Conservation (phyloP, 2,113 vertebrate genomes). For the Cranoglanis bouderius region DNA sequence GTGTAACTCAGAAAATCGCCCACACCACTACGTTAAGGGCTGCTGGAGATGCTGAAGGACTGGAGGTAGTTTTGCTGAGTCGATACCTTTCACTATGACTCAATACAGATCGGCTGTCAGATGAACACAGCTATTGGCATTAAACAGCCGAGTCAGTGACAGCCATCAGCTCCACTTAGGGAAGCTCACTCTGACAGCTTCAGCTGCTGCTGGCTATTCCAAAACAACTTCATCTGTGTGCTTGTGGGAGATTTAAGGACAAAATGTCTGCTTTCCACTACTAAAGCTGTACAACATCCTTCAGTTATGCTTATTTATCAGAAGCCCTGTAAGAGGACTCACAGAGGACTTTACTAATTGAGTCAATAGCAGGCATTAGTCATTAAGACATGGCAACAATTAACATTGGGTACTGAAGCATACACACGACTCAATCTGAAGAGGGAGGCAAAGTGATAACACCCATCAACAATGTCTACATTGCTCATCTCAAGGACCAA, state of each 20-base stretch:
- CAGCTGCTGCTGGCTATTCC: not conserved
- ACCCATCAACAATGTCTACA: not conserved
- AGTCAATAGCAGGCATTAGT: conserved; percentile 16
- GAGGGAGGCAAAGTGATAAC: not conserved
- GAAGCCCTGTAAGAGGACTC: conserved; percentile 46
- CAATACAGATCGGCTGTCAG: conserved; percentile 50
- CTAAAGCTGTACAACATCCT: not conserved
- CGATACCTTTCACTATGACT: conserved; percentile 47
- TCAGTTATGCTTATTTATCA: conserved; percentile 1
- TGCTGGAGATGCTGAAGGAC: conserved; percentile 17
- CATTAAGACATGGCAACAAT: conserved; percentile 25
- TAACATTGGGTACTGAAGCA: not conserved
- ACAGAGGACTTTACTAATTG: conserved; percentile 60
- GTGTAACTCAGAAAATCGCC: not conserved
- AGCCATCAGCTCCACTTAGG: conserved; percentile 37
- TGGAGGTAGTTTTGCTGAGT: conserved; percentile 19
- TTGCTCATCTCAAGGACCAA: not conserved
- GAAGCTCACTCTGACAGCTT: conserved; percentile 34
- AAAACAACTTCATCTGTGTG: conserved; percentile 41
- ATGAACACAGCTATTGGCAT: conserved; percentile 49
- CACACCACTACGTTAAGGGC: not conserved
- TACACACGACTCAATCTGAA: not conserved
- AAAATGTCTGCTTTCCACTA: conserved; percentile 16
- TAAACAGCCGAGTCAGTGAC: conserved; percentile 25
- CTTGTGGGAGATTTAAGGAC: conserved; percentile 1